Percentiles rank a stretch among this genome's conserved stretches.
phyloP scores from a whole-genome alignment of 2,888 invertebrate species.

The Molanna angustata region DNA sequence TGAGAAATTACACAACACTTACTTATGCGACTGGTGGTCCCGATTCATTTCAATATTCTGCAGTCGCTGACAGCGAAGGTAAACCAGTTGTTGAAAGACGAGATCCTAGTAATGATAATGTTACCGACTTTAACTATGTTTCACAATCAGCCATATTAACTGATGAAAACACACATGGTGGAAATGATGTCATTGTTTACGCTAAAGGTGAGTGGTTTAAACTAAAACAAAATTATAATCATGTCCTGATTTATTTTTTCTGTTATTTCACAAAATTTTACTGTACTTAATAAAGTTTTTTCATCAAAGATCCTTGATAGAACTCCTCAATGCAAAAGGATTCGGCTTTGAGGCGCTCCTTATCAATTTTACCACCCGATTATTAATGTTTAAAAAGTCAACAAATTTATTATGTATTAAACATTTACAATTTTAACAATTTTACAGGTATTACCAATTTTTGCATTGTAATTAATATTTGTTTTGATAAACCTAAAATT shows the following conservation, averaged over 20 bases:
- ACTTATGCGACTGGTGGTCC: conserved; percentile 76
- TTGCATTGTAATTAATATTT: no score
- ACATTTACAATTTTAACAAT: no score
- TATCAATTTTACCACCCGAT: no score
- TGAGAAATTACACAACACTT: conserved; percentile 71
- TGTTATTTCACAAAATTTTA: not conserved
- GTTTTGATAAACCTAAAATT: no score
- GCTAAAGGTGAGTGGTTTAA: conserved; percentile 60
- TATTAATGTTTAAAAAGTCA: no score
- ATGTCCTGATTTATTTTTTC: no score
- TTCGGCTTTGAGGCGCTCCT: no score
- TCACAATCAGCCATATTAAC: conserved; percentile 70
- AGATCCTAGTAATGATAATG: conserved; percentile 62
- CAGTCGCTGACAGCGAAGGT: conserved; percentile 38
- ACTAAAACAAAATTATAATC: no score
- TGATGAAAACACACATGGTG: conserved; percentile 76
- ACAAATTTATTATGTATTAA: no score
- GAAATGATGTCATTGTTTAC: conserved; percentile 83
- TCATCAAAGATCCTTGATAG: not conserved
- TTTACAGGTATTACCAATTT: no score
- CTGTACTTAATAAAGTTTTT: no score
- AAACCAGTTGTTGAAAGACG: conserved; percentile 47
- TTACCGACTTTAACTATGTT: conserved; percentile 63
- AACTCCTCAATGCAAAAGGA: no score
- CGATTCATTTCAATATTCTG: conserved; percentile 59